phyloP scores from a whole-genome alignment of 2,888 invertebrate genomes.

The Lithophane leautieri region DNA sequence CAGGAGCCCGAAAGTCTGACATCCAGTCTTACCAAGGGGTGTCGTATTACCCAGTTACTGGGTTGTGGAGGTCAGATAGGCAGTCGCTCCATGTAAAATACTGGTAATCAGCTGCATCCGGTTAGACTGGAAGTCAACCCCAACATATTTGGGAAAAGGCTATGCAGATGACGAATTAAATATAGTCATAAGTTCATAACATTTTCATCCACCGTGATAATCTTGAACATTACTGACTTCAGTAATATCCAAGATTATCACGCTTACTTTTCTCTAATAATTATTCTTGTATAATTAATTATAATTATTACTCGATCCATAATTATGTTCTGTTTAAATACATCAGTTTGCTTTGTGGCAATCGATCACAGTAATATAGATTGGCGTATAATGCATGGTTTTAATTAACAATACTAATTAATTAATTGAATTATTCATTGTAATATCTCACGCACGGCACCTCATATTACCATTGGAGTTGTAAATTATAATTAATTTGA shows the following conservation, averaged over 20 bases:
- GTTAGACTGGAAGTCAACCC: too few relatives aligned
- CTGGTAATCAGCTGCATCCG: too few relatives aligned
- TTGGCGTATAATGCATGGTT: conserved; percentile 40
- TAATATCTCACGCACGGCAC: conserved; percentile 51
- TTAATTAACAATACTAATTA: conserved; percentile 55
- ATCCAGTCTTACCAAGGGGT: too few relatives aligned
- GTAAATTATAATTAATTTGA: conserved; percentile 50
- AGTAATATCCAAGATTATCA: neutral
- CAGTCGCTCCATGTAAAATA: too few relatives aligned
- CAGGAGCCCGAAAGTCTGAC: too few relatives aligned
- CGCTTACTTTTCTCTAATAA: conserved; percentile 7
- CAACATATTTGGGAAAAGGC: too few relatives aligned
- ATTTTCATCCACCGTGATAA: neutral
- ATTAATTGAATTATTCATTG: conserved; percentile 59
- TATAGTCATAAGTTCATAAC: neutral
- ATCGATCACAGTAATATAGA: conserved; percentile 39
- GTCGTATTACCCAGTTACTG: too few relatives aligned
- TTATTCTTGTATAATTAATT: conserved; percentile 18
- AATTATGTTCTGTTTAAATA: conserved; percentile 3
- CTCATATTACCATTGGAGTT: conserved; percentile 34
- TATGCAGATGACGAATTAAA: too few relatives aligned
- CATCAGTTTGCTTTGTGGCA: conserved; percentile 16
- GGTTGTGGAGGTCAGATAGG: too few relatives aligned
- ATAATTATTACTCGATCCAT: conserved; percentile 5
- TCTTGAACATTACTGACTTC: too few relatives aligned